Evolutionary conservation across 1,140 invertebrate genomes (phyloP).

Genomic region (Drosophila sturtevanti): DNA sequence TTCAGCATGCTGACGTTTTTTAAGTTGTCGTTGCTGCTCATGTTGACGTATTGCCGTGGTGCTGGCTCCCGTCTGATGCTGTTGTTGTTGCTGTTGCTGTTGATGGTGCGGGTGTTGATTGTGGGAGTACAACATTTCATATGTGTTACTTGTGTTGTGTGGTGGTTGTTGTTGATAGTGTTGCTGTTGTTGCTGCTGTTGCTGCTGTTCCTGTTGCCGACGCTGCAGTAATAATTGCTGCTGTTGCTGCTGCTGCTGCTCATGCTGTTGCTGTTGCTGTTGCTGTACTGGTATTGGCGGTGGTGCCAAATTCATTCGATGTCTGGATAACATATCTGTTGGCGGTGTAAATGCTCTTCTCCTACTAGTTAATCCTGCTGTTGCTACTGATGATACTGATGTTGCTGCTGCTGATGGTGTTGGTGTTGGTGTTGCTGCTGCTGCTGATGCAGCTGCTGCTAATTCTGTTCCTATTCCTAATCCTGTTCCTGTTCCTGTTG

Average conservation of each 20-base stretch:
- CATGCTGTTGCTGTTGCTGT: conserved; percentile 25
- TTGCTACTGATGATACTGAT: conserved; percentile 21
- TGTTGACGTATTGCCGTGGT: conserved; percentile 29
- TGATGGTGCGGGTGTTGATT: conserved; percentile 58
- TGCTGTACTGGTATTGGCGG: conserved; percentile 59
- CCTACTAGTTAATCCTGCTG: conserved; percentile 4
- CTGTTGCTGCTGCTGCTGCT: conserved; percentile 43
- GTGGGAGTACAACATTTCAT: conserved; percentile 83
- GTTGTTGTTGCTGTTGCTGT: conserved; percentile 30
- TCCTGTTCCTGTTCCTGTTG: conserved; percentile 22
- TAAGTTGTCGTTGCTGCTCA: conserved; percentile 59
- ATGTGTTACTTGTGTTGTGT: too few relatives aligned
- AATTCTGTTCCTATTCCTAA: conserved; percentile 7
- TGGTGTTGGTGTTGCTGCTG: conserved; percentile 24
- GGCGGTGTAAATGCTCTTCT: conserved; percentile 44
- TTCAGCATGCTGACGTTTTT: conserved; percentile 63
- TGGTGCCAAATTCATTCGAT: conserved; percentile 44
- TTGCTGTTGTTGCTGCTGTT: conserved; percentile 26
- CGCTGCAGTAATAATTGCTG: conserved; percentile 5
- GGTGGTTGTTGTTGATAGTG: conserved; percentile 54
- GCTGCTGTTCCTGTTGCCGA: conserved; percentile 19
- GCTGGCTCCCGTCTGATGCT: conserved; percentile 4
- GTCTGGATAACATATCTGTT: conserved; percentile 23
- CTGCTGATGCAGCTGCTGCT: conserved; percentile 1
- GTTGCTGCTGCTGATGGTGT: conserved; percentile 31